Percentiles rank a stretch among this genome's conserved stretches.
Evolutionary conservation across 2,797 vertebrate species (phyloP).

Genomic region (Tapera naevia): DNA sequence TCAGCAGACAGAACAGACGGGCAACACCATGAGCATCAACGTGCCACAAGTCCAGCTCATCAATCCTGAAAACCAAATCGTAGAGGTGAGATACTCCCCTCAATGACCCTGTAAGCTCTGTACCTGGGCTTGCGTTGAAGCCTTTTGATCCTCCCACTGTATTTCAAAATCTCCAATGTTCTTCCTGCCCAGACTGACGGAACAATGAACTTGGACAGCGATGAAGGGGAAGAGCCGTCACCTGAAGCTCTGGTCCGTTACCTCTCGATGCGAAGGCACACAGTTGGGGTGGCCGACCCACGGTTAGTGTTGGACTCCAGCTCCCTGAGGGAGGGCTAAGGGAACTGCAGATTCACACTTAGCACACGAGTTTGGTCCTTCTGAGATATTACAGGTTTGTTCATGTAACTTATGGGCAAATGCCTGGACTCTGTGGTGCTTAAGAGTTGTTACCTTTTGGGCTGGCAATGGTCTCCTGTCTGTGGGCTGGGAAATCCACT

Average conservation of each 20-base stretch:
- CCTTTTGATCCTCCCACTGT: neutral
- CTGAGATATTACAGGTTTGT: neutral
- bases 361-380: neutral
- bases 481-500: neutral
- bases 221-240: constrained; percentile 96
- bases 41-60: constrained; percentile 99
- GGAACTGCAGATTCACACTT: neutral
- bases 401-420: fast-evolving
- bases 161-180: neutral
- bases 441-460: too few relatives aligned
- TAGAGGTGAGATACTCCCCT: constrained; percentile 85
- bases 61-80: constrained; percentile 98
- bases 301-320: constrained; percentile 76
- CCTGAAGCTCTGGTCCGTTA: constrained; percentile 97
- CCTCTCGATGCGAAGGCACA: constrained; percentile 97
- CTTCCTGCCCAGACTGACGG: constrained; percentile 84
- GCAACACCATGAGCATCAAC: constrained; percentile 89
- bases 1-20: constrained; percentile 86
- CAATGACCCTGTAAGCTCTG: neutral
- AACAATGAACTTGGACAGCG: constrained; percentile 93
- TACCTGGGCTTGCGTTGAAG: neutral
- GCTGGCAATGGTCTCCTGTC: neutral
- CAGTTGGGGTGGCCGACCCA: constrained; percentile 96
- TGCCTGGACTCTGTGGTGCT: neutral
- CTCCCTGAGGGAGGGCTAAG: neutral